Conservation (phyloP, 2,797 vertebrate genomes). For the Alauda arvensis region DNA sequence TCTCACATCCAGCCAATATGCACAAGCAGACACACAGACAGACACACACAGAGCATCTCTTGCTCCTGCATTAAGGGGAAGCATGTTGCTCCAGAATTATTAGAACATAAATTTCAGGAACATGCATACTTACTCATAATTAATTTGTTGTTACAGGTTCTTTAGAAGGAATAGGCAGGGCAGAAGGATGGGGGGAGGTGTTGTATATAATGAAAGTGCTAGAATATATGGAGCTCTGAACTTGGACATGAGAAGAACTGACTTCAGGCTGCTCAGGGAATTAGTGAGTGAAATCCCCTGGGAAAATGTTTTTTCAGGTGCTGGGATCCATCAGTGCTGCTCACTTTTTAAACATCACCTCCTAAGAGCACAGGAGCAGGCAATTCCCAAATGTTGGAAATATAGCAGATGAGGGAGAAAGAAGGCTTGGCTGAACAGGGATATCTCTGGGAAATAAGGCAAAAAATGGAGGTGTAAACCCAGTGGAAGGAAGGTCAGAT, state of each 20-base stretch:
- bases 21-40: neutral
- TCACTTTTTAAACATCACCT: neutral
- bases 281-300: neutral
- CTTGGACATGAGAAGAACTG: neutral
- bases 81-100: neutral
- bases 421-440: neutral
- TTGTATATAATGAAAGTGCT: neutral
- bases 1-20: neutral
- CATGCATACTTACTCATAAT: neutral
- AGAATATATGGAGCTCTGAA: neutral
- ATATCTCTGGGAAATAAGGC: neutral
- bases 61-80: neutral
- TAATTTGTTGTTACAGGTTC: neutral
- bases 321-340: neutral
- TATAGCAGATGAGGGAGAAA: neutral
- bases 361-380: neutral
- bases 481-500: neutral
- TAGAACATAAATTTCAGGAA: neutral
- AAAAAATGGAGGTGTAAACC: neutral
- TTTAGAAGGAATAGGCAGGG: neutral
- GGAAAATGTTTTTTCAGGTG: neutral
- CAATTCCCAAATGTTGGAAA: neutral
- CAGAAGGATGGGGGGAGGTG: rapidly evolving
- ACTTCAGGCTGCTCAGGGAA: neutral
- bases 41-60: neutral